phyloP scores from a whole-genome alignment of 2,888 invertebrate genomes.

The Temnothorax unifasciatus region DNA sequence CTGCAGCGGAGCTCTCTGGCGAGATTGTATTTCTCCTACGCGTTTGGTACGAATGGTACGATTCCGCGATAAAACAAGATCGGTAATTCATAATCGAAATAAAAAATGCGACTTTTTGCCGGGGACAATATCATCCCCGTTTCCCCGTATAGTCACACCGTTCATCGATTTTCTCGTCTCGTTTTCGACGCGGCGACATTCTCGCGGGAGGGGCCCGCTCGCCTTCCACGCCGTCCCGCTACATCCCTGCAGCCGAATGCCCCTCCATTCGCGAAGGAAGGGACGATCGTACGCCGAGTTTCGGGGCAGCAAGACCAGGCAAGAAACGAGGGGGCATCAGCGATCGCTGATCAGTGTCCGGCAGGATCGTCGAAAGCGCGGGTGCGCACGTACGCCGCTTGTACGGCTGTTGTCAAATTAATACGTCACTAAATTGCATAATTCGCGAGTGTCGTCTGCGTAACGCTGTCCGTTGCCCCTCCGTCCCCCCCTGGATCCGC shows the following conservation, averaged over 20 bases:
- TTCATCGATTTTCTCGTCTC: background rate
- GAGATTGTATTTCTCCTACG: background rate
- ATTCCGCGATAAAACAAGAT: background rate
- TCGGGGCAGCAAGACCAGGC: conserved; percentile 73
- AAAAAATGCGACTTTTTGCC: background rate
- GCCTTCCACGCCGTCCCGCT: conserved; percentile 47
- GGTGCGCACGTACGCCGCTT: background rate
- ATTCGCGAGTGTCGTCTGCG: conserved; percentile 59
- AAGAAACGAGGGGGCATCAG: conserved; percentile 79
- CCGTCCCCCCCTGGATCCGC: conserved; percentile 43
- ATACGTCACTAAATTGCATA: conserved; percentile 70
- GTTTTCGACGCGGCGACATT: background rate
- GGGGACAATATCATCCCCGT: background rate
- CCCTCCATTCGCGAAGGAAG: conserved; percentile 80
- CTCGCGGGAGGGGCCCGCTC: conserved; percentile 16
- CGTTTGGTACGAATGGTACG: background rate
- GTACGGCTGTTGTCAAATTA: conserved; percentile 49
- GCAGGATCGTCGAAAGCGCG: conserved; percentile 65
- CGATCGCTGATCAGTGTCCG: conserved; percentile 65
- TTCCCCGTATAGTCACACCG: background rate
- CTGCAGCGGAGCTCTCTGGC: background rate
- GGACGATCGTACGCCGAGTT: conserved; percentile 80
- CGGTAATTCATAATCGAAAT: background rate
- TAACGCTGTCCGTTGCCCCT: conserved; percentile 31
- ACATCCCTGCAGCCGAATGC: conserved; percentile 79